Evolutionary conservation across 1,140 invertebrate species (phyloP).

Genomic region (Akabosia matsudoensis): DNA sequence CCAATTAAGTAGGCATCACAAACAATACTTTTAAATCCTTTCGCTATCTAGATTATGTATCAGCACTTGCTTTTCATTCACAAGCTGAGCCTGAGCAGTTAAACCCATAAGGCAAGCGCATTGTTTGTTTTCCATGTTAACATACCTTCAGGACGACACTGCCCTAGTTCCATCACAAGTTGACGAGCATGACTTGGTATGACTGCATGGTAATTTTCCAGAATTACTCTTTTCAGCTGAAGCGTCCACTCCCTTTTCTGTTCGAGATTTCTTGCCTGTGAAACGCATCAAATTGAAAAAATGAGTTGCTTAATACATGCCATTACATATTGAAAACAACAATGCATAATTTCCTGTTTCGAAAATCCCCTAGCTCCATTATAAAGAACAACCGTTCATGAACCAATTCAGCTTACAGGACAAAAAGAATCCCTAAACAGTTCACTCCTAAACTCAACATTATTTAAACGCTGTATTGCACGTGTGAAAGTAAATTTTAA

Average conservation of each 20-base stretch:
- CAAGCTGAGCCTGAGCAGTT: no score
- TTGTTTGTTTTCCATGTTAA: neutral
- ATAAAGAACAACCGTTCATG: no score
- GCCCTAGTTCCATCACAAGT: conserved; percentile 80
- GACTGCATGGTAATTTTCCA: conserved; percentile 89
- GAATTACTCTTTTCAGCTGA: conserved; percentile 84
- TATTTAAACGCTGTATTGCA: neutral
- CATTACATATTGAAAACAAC: neutral
- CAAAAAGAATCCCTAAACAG: neutral
- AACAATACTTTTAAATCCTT: no score
- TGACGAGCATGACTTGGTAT: conserved; percentile 82
- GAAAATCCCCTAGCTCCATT: no score
- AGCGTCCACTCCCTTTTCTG: conserved; percentile 92
- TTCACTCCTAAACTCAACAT: neutral
- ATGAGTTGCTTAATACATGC: neutral
- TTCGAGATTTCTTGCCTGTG: conserved; percentile 72
- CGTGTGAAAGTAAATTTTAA: neutral
- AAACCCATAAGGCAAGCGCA: no score
- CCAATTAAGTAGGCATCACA: no score
- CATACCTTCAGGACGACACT: conserved; percentile 51
- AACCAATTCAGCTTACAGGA: no score
- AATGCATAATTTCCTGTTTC: no score
- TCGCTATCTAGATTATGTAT: neutral
- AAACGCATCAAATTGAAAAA: conserved; percentile 27
- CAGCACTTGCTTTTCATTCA: no score